phyloP scores from a whole-genome alignment of 53 echinoderm and acorn worm genomes.

The Arbacia lixula region DNA sequence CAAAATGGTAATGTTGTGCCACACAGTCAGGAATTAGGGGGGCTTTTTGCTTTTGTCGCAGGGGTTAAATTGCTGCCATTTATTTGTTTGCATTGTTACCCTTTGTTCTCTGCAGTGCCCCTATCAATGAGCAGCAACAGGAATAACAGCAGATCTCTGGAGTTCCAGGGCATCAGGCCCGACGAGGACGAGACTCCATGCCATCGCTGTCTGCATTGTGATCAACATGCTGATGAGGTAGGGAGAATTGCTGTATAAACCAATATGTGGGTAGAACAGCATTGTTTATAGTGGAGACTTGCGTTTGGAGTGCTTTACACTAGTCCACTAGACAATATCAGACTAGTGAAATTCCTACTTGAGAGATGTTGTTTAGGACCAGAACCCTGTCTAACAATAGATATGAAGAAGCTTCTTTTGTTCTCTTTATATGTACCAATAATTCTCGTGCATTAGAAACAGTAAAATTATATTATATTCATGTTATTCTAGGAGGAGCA shows the following conservation, averaged over 20 bases:
- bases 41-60: too few relatives aligned
- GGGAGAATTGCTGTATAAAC: neutral
- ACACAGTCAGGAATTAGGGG: too few relatives aligned
- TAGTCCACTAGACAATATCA: too few relatives aligned
- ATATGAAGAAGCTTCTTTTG: too few relatives aligned
- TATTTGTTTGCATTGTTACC: neutral
- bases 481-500: conserved; percentile 41
- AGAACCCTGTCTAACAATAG: too few relatives aligned
- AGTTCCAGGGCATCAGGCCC: conserved; percentile 13
- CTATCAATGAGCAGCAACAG: conserved; percentile 38
- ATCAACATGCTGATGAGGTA: conserved; percentile 57
- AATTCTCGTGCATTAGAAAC: too few relatives aligned
- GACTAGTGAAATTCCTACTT: too few relatives aligned
- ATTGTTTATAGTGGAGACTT: neutral
- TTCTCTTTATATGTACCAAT: too few relatives aligned
- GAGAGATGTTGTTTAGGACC: too few relatives aligned
- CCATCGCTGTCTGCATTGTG: conserved; percentile 43
- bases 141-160: conserved; percentile 44
- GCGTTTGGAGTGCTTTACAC: too few relatives aligned
- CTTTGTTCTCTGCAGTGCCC: conserved; percentile 11
- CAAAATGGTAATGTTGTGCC: too few relatives aligned
- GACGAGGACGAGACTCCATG: conserved; percentile 36
- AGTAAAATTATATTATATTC: neutral
- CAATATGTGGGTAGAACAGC: too few relatives aligned
- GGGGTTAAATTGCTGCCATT: neutral